Conservation (phyloP, 35 echinoderm and acorn worm genomes). For the Lytechinus variegatus region DNA sequence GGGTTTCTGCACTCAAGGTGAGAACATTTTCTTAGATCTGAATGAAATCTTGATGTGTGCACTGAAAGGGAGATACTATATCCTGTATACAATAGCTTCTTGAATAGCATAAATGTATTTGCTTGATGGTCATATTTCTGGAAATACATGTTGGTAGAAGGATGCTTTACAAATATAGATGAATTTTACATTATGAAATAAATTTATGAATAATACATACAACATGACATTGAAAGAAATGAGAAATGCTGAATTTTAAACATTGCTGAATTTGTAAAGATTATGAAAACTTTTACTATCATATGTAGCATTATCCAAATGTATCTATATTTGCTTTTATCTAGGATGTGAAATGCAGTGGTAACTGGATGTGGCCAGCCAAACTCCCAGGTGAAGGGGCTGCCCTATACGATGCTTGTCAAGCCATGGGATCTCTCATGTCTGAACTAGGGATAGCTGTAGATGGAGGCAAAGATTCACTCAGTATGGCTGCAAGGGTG, state of each 20-base stretch:
- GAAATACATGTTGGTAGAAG: too few relatives aligned
- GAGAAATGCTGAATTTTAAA: too few relatives aligned
- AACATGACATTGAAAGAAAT: too few relatives aligned
- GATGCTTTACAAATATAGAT: too few relatives aligned
- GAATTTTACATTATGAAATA: too few relatives aligned
- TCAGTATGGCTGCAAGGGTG: constrained; percentile 97
- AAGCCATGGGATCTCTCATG: constrained; percentile 97
- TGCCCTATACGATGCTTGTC: constrained; percentile 86
- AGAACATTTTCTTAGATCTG: background rate
- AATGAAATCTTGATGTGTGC: background rate
- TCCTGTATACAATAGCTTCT: too few relatives aligned
- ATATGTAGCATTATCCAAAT: background rate
- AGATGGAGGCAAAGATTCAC: constrained; percentile 96
- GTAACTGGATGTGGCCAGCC: constrained; percentile 99
- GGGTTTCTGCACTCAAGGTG: constrained; percentile 88
- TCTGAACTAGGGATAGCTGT: constrained; percentile 86
- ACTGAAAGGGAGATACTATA: background rate
- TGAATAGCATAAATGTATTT: too few relatives aligned
- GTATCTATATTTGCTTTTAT: background rate
- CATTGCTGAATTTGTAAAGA: too few relatives aligned
- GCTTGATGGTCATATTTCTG: too few relatives aligned
- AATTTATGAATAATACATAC: too few relatives aligned
- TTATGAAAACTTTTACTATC: too few relatives aligned
- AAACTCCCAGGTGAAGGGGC: constrained; percentile 96
- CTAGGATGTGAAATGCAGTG: constrained; percentile 97